A percentile compares a stretch with the other conserved stretches of the same genome.
phyloP scores from a whole-genome alignment of 2,113 vertebrate genomes.

The Ictidomys tridecemlineatus region DNA sequence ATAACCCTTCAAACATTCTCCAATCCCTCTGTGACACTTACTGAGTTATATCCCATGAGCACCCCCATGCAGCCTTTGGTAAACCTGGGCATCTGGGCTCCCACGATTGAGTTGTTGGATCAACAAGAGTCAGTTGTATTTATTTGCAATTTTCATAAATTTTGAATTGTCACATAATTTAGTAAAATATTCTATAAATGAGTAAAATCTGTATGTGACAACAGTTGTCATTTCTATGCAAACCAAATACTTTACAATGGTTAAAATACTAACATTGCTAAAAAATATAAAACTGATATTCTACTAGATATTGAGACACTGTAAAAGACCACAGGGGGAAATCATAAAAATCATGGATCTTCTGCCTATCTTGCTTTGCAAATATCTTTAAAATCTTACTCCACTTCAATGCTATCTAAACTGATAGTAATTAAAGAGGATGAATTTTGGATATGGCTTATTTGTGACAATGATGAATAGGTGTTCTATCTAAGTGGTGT shows the following conservation, averaged over 20 bases:
- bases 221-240: not conserved
- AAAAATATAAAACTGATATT: not conserved
- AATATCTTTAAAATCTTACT: not conserved
- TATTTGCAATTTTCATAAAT: not conserved
- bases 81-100: not conserved
- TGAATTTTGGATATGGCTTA: not conserved
- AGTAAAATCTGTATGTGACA: not conserved
- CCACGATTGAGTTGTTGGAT: too few species aligned
- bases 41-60: not conserved
- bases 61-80: accelerated
- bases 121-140: not conserved
- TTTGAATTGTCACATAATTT: not conserved
- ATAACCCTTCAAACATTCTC: not conserved
- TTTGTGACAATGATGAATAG: not conserved
- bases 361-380: not conserved
- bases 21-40: not conserved
- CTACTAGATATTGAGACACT: not conserved
- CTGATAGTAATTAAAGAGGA: not conserved
- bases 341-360: not conserved
- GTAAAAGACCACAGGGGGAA: not conserved
- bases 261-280: not conserved
- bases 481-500: not conserved
- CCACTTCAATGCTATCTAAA: not conserved
- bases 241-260: slow-evolving; percentile 1
- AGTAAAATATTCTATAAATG: not conserved